phyloP scores from a whole-genome alignment of 2,113 vertebrate species.

The Anarrhichthys ocellatus region DNA sequence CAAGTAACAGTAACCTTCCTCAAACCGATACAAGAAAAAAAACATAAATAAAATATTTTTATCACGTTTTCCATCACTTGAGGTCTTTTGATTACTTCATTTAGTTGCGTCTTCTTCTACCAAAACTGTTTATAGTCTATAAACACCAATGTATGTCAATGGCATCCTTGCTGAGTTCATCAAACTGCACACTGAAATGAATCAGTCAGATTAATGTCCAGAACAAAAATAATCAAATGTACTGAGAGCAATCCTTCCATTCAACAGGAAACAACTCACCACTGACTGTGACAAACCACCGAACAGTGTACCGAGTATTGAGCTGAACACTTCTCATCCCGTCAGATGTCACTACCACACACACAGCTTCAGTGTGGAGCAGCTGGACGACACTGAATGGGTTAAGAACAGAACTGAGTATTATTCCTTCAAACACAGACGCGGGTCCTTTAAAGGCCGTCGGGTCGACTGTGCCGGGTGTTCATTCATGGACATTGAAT shows the following conservation, averaged over 20 bases:
- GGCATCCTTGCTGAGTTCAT: background rate
- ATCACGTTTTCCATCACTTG: too few species aligned
- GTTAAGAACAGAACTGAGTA: constrained; percentile 30
- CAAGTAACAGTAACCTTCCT: background rate
- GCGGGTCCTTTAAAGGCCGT: constrained; percentile 32
- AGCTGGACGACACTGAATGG: constrained; percentile 41
- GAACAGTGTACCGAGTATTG: background rate
- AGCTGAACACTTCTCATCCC: background rate
- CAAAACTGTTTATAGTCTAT: background rate
- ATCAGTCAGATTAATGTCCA: background rate
- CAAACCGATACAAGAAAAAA: too few species aligned
- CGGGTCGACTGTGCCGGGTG: constrained; percentile 5
- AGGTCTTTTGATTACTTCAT: too few species aligned
- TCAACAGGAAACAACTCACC: background rate
- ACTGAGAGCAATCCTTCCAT: background rate
- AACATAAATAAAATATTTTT: too few species aligned
- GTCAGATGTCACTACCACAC: constrained; percentile 32
- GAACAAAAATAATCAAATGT: background rate
- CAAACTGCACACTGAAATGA: background rate
- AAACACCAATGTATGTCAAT: background rate
- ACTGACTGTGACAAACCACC: background rate
- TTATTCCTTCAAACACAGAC: constrained; percentile 40
- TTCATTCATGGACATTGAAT: constrained; percentile 52
- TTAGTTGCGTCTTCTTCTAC: too few species aligned
- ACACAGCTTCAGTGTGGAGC: constrained; percentile 47